Base-by-base conservation (phyloP, 2,888 invertebrate genomes). In the Xestia ashworthii region DNA sequence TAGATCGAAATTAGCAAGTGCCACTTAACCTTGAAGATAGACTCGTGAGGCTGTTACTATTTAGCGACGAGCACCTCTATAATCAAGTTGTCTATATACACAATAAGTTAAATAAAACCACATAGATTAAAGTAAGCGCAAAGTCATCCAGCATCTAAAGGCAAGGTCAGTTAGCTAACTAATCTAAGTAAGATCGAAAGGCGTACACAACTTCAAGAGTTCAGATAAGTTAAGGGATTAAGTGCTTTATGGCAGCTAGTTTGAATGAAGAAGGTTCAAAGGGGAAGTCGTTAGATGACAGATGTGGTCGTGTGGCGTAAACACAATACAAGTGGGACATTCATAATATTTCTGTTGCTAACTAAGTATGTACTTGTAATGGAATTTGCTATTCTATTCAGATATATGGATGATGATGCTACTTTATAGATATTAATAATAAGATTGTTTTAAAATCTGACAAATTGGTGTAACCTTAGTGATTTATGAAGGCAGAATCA, bases 261-360 rank as follows among this genome's bases (percentile, higher is more conserved):
- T 85, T 74, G 78, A 83, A 78, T 62, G 75, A 78, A 53, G 62
- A 46, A 83, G 69, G 83, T 80, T 78, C 74, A 81, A 86, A 83
- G 55, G 70, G 70, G 72, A 87, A 84, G 84, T 88, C 83, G 58
- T 86, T 78, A 87, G 74, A 83, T 82, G 82, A 84, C 83, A 88
- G 87, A 84, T 88, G 86, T 74, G 80, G 74, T 78, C 41, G 82
- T 88, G 87, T 75, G 78, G 73, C 79, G 62, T 85, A 85, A 82
- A 84, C 81, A 69, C 72, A 76, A 82, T 84, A 83, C 74, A 80
- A 87, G 85, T 81, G 46, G 71, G 68, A 71, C 72, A 85, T 89
- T 89, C 80, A 77, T 82, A 80, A 79, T 85, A 82, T 86, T 83
- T 58, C 78, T 69, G 62, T 75, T 83, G 53, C 74, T 76, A 86